Base-by-base conservation (phyloP, 2,113 vertebrate species). In the Acrocephalus arundinaceus region DNA sequence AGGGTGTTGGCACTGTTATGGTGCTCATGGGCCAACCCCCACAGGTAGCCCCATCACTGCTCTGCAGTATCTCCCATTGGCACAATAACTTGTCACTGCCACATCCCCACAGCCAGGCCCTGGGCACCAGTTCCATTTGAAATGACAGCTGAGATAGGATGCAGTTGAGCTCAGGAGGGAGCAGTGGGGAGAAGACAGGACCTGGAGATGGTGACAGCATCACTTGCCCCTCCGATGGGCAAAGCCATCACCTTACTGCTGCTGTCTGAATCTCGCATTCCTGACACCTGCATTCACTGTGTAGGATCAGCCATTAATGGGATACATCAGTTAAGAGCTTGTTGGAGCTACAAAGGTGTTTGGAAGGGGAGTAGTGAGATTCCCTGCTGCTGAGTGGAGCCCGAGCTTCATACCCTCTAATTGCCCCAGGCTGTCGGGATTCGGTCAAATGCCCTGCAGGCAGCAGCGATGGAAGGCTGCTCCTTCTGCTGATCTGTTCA, bases 211-310 rank as follows among this genome's bases (percentile, higher is more conserved):
- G 15, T 4, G 21, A 18, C 30, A 51, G 22, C 58, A 48, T 72
- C 52, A 15, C 57, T 66, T 45, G 49, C 7, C 48, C 18, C 22
- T 61, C 11, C 0, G 0, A 15, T 1, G 22, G 59, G 41, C 52
- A 76, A 57, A 83, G 16, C 58, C 9, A 4, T 54, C 49, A 21
- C 78, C 35, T 68, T 14, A 66, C 35, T 82, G 71, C 77, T 84
- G 41, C 86, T 65, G 31, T 18, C 74, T 61, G 59, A 70, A 55
- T 49, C n/a, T 5, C 0, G 1, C n/a, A 31, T 23, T 67, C 30
- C 65, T 35, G 85, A 71, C 37, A 27, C 54, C 54, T 49, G 52
- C 57, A 27, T 73, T 87, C 59, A 2, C 48, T 11, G 30, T 8
- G 48, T 39, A 49, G 57, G 43, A 66, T 71, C 61, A 79, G 41